A percentile compares a stretch with the other conserved stretches of the same genome.
Evolutionary conservation across 2,888 invertebrate species (phyloP).

Genomic region (Caenorhabditis imperialis): DNA sequence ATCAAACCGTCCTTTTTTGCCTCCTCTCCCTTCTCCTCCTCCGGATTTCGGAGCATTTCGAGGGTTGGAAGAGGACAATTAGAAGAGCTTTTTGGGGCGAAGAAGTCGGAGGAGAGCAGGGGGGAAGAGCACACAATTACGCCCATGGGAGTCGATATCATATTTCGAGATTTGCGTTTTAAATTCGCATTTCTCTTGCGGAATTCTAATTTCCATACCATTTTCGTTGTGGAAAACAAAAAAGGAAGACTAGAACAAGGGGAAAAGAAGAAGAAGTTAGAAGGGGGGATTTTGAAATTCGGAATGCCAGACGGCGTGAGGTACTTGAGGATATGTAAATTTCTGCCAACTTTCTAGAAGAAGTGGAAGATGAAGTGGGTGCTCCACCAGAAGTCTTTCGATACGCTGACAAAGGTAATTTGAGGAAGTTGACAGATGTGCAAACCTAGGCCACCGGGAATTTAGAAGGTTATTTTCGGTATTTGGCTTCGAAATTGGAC

Average conservation of each 20-base stretch:
- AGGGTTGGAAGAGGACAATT: slow-evolving; percentile 16
- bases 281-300: not conserved
- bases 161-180: slow-evolving; percentile 4
- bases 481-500: no score
- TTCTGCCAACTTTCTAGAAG: no score
- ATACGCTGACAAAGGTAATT: no score
- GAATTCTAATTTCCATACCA: not conserved
- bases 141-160: slow-evolving; percentile 22
- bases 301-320: no score
- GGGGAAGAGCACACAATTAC: slow-evolving; percentile 8
- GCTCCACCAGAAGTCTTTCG: no score
- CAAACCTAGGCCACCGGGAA: no score
- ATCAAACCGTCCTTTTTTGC: slow-evolving; percentile 9
- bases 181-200: not conserved
- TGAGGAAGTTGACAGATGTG: no score
- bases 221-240: not conserved
- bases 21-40: slow-evolving; percentile 11
- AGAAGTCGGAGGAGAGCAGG: no score
- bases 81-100: not conserved
- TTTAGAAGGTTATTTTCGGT: no score
- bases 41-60: not conserved
- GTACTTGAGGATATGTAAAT: slow-evolving; percentile 24
- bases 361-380: no score
- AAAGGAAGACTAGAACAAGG: not conserved
- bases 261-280: not conserved